phyloP scores from a whole-genome alignment of 2,888 invertebrate genomes.

The Philereme transversata region DNA sequence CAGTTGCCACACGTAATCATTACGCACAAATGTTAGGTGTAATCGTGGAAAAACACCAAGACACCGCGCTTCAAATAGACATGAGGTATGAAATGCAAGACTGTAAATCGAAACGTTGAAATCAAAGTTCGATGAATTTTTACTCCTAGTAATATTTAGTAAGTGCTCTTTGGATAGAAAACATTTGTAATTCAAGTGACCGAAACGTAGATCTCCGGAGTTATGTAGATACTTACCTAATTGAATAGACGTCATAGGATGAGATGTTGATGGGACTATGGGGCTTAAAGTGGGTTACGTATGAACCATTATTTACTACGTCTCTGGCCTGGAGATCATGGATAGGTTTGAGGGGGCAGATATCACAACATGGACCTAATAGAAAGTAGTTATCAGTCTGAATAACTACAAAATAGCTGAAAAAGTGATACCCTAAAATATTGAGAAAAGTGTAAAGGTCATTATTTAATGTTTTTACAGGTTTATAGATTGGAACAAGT shows the following conservation, averaged over 20 bases:
- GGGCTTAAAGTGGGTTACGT: too few species aligned
- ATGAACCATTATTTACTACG: too few species aligned
- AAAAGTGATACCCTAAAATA: neutral
- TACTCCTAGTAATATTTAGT: neutral
- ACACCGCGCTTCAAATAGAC: conserved; percentile 23
- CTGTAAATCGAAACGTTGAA: conserved; percentile 15
- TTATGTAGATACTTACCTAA: neutral
- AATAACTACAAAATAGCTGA: too few species aligned
- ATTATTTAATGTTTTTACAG: neutral
- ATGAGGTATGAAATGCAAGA: conserved; percentile 29
- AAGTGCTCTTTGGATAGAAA: neutral
- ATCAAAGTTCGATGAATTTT: conserved; percentile 8
- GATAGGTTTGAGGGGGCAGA: too few species aligned
- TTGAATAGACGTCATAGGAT: neutral
- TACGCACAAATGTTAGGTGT: conserved; percentile 32
- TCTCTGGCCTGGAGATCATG: too few species aligned
- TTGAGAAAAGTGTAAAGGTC: neutral
- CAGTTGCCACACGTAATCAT: conserved; percentile 24
- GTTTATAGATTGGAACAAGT: neutral
- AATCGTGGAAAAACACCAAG: conserved; percentile 46
- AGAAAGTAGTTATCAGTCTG: too few species aligned
- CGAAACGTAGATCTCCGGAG: conserved; percentile 4
- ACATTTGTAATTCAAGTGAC: neutral
- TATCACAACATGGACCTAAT: too few species aligned
- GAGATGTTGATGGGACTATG: neutral